A percentile compares a stretch with the other conserved stretches of the same genome.
phyloP scores from a whole-genome alignment of 1,140 invertebrate genomes.

The Neuroterus valhalla region DNA sequence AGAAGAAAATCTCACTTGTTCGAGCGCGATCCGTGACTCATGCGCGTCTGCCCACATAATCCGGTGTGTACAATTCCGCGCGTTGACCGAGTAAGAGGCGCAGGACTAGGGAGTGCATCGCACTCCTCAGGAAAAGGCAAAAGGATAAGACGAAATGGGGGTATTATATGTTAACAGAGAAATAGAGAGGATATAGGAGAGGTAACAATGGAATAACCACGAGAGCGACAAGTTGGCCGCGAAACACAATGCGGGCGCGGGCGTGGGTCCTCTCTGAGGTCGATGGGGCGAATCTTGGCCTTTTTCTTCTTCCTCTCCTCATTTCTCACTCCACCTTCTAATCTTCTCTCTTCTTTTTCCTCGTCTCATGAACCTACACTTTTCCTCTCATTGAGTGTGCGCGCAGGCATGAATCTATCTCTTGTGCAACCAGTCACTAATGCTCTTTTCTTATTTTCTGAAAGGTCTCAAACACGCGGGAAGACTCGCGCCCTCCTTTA shows the following conservation, averaged over 20 bases:
- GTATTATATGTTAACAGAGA: constrained; percentile 44
- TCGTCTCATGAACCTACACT: too few relatives aligned
- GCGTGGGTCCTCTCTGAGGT: constrained; percentile 54
- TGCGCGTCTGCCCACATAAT: constrained; percentile 62
- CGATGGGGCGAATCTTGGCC: constrained; percentile 52
- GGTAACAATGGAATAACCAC: too few relatives aligned
- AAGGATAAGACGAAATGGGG: constrained; percentile 43
- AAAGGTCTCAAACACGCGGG: constrained; percentile 16
- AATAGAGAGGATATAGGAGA: neutral
- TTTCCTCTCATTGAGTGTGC: too few relatives aligned
- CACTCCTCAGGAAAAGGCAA: neutral
- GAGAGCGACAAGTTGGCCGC: constrained; percentile 46
- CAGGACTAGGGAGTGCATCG: neutral
- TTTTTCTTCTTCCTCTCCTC: neutral
- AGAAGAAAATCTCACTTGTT: constrained; percentile 57
- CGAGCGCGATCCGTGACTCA: constrained; percentile 52
- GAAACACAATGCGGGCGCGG: constrained; percentile 60
- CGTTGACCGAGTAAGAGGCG: constrained; percentile 27
- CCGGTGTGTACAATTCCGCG: constrained; percentile 42
- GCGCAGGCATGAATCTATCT: neutral
- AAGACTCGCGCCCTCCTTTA: constrained; percentile 29
- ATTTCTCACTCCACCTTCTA: neutral
- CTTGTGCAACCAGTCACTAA: constrained; percentile 8
- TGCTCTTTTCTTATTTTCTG: constrained; percentile 13
- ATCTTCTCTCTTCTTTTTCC: neutral